These are phyloP conservation scores for Garrulus glandarius DNA, from an alignment of 2,797 vertebrate species.

Conservation along the genomic window DNA sequence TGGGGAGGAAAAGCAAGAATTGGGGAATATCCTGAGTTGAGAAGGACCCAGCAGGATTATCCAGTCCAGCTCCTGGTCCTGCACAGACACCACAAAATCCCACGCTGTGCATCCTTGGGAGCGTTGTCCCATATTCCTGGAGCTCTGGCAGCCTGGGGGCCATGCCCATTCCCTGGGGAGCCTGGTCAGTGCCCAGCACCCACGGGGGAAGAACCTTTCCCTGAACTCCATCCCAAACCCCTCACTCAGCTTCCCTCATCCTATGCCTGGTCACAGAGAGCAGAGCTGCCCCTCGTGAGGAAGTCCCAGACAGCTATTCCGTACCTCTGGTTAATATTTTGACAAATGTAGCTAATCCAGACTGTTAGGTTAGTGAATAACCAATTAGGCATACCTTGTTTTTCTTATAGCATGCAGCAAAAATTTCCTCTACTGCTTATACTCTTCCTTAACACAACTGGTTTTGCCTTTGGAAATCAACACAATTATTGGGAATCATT, in stretches of 20 bases:
- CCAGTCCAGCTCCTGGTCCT: not conserved
- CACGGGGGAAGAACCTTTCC: no score
- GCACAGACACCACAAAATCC: not conserved
- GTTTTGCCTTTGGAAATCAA: not conserved
- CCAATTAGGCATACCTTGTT: not conserved
- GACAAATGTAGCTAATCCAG: not conserved
- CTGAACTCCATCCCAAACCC: not conserved
- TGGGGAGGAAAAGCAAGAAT: not conserved
- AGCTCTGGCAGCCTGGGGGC: not conserved
- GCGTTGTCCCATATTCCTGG: fast-evolving
- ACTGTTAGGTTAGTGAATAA: not conserved
- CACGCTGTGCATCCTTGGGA: not conserved
- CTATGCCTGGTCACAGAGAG: not conserved
- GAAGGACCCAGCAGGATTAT: not conserved
- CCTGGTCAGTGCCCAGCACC: not conserved
- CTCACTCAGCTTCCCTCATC: no score
- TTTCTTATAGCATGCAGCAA: not conserved
- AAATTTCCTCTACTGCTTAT: not conserved
- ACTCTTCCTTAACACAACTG: not conserved
- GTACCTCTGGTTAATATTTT: not conserved
- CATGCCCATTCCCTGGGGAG: not conserved
- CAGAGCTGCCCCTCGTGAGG: not conserved
- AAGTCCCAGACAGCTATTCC: not conserved
- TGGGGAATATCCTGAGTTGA: not conserved
- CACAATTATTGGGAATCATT: not conserved